Base-by-base conservation (phyloP, 2,888 invertebrate genomes). In the Nomada ruficornis region DNA sequence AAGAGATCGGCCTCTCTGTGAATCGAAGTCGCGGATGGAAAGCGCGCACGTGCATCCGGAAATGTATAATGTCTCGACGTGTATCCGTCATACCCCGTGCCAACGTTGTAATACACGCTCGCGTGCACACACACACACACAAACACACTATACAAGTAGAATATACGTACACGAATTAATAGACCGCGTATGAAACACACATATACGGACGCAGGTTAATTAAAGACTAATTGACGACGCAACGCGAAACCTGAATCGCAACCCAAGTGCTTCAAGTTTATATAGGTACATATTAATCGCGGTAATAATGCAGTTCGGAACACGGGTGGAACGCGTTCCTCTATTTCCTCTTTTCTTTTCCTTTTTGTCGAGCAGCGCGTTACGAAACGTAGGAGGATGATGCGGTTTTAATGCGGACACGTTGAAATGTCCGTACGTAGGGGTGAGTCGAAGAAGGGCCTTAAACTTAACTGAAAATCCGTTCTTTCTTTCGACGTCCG, bases 181-280 rank as follows among this genome's bases (percentile, higher is more conserved):
- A 1, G 23, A 1, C 26, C 20, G 57, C 23, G 20, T 57, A 57
- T 23, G 10, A 20, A 26, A 42, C 29, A 54, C 52, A 42, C 42
- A 18, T 23, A 74, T 79, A 76, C 82, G 81, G 63, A 77, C 71
- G 75, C 84, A 82, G 73, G 62, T 86, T 83, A 85, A 86, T 83
- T 87, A 86, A 84, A 81, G 84, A 87, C 77, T 87, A 89, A 90
- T 86, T 76, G 81, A 85, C 72, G 80, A 83, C 75, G 77, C 23
- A 20, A 74, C 59, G n/a, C 74, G 80, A 83, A 87, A 84, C 86
- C 83, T 85, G 82, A 86, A 85, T 86, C 79, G 83, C 83, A 83
- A 86, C 80, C 80, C 71, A 87, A 88, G 86, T 87, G 89, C 86
- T 89, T 89, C 79, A 78, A 80, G 86, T 86, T 85, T 84, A 82